A percentile compares a stretch with the other conserved stretches of the same genome.
Evolutionary conservation across 2,888 invertebrate genomes (phyloP).

Genomic region (Heliconius ismenius): DNA sequence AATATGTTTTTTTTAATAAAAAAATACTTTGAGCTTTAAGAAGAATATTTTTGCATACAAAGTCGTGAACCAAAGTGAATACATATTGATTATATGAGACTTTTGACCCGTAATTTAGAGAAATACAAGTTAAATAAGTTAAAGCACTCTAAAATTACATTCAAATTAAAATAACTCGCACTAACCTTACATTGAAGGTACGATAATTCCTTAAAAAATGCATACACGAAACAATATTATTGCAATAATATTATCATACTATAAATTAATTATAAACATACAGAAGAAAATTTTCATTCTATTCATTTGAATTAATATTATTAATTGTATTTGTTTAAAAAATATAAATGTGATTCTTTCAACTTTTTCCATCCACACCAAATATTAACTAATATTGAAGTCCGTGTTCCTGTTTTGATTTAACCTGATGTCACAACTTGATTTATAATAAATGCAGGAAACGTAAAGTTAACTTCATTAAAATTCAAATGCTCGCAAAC

Average conservation of each 20-base stretch:
- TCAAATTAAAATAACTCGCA: constrained; percentile 10
- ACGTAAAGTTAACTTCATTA: constrained; percentile 30
- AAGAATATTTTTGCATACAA: background rate
- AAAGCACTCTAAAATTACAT: constrained; percentile 25
- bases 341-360: background rate
- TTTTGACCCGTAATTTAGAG: background rate
- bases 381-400: constrained; percentile 13
- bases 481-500: constrained; percentile 31
- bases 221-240: background rate
- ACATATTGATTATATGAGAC: background rate
- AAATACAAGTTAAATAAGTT: background rate
- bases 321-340: background rate
- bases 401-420: background rate
- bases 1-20: background rate
- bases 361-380: background rate
- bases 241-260: background rate
- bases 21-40: background rate
- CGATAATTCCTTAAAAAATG: too few relatives aligned
- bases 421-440: constrained; percentile 18
- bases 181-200: background rate
- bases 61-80: background rate
- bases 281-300: background rate
- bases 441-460: constrained; percentile 27
- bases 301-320: background rate
- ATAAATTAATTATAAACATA: background rate